Conservation (phyloP, 2,797 vertebrate species). For the Onychomys leucogaster region DNA sequence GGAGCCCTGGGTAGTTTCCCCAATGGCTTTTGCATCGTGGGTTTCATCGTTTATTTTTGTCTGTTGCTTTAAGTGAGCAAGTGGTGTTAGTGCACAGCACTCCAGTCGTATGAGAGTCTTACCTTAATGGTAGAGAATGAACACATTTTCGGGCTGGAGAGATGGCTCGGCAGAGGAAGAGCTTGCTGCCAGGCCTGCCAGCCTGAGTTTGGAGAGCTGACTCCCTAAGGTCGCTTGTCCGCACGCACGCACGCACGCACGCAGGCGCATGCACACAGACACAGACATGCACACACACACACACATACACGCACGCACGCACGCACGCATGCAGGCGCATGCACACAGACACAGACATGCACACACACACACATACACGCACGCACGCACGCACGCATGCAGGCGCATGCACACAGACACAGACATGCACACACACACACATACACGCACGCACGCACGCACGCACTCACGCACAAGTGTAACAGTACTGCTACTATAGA, state of each 20-base stretch:
- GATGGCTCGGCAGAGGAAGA: too few relatives aligned
- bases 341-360: too few relatives aligned
- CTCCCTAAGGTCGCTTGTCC: not conserved
- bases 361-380: too few relatives aligned
- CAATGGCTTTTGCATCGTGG: slow-evolving; percentile 31
- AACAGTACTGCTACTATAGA: not conserved
- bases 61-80: slow-evolving; percentile 33
- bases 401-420: too few relatives aligned
- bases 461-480: not conserved
- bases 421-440: too few relatives aligned
- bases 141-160: not conserved
- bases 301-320: too few relatives aligned
- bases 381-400: too few relatives aligned
- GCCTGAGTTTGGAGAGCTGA: not conserved
- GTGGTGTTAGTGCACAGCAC: not conserved
- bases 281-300: fast-evolving
- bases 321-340: not conserved
- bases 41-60: slow-evolving; percentile 68
- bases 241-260: fast-evolving
- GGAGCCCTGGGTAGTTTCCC: slow-evolving; percentile 66
- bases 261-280: fast-evolving
- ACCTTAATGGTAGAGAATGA: slow-evolving; percentile 11
- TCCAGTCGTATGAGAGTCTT: not conserved
- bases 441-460: too few relatives aligned
- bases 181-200: not conserved